These are phyloP conservation scores for Falcunculus frontatus DNA, from an alignment of 2,113 vertebrate species.

Conservation along the genomic window DNA sequence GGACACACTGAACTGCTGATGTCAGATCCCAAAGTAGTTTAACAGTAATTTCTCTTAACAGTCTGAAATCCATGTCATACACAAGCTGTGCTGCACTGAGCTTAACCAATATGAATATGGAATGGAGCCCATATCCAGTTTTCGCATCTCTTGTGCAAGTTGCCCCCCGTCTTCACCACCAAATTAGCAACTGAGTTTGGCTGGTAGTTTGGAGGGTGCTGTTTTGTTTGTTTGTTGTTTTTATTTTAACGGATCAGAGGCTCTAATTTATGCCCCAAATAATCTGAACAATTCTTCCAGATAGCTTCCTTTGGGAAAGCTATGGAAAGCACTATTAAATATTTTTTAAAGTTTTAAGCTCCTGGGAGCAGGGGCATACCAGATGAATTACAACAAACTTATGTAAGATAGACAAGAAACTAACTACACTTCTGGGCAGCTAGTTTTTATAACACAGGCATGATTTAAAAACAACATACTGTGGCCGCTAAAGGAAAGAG, in stretches of 20 bases:
- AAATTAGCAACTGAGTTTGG: background rate
- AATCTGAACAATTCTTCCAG: background rate
- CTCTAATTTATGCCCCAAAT: background rate
- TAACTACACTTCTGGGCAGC: background rate
- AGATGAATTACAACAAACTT: background rate
- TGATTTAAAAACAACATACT: background rate
- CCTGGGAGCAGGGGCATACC: background rate
- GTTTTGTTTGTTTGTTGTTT: background rate
- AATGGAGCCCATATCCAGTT: background rate
- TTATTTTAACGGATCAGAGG: background rate
- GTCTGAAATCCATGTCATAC: background rate
- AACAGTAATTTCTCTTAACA: background rate
- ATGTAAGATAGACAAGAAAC: background rate
- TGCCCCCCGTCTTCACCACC: background rate
- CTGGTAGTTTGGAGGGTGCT: background rate
- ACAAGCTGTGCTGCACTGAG: background rate
- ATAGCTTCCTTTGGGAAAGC: background rate
- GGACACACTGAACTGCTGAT: background rate
- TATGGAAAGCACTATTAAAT: background rate
- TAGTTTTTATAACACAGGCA: background rate
- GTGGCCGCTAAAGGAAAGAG: background rate
- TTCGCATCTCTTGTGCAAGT: background rate
- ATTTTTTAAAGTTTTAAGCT: background rate
- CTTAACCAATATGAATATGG: fast-evolving
- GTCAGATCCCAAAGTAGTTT: background rate